Evolutionary conservation across 1,140 invertebrate genomes (phyloP).

Genomic region (Drosophila sproati): DNA sequence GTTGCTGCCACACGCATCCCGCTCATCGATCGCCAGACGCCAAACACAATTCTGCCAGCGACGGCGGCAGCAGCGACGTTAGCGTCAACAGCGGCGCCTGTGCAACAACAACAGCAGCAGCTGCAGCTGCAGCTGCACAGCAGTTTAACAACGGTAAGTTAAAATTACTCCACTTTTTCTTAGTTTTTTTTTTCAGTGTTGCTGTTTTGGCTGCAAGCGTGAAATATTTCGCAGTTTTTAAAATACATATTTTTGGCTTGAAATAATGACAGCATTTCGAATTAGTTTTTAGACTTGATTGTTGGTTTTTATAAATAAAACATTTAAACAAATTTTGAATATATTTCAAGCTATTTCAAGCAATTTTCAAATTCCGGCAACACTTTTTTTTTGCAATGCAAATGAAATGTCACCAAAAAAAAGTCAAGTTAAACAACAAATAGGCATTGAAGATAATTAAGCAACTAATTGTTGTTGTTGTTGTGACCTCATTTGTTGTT

Average conservation of each 20-base stretch:
- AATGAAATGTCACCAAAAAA: constrained; percentile 51
- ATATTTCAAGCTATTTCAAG: too few species aligned
- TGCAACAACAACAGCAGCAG: constrained; percentile 50
- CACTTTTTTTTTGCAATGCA: constrained; percentile 63
- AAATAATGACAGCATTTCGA: too few species aligned
- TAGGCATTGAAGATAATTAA: constrained; percentile 34
- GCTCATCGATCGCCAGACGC: constrained; percentile 76
- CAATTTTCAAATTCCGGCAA: neutral
- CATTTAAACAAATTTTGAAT: constrained; percentile 7
- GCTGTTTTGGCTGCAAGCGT: neutral
- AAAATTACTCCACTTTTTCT: neutral
- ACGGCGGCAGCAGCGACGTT: constrained; percentile 35
- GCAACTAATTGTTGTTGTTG: constrained; percentile 33
- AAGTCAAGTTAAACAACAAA: neutral
- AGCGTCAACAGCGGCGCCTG: constrained; percentile 34
- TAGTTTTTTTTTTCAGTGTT: neutral
- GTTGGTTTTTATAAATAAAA: neutral
- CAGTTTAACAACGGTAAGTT: constrained; percentile 78
- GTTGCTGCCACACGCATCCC: constrained; percentile 73
- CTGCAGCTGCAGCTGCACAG: constrained; percentile 39
- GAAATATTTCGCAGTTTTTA: too few species aligned
- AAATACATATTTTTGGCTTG: too few species aligned
- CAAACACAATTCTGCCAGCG: constrained; percentile 77
- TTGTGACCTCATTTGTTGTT: constrained; percentile 43
- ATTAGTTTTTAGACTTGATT: neutral